phyloP scores from a whole-genome alignment of 2,113 vertebrate genomes.

The Struthio camelus region DNA sequence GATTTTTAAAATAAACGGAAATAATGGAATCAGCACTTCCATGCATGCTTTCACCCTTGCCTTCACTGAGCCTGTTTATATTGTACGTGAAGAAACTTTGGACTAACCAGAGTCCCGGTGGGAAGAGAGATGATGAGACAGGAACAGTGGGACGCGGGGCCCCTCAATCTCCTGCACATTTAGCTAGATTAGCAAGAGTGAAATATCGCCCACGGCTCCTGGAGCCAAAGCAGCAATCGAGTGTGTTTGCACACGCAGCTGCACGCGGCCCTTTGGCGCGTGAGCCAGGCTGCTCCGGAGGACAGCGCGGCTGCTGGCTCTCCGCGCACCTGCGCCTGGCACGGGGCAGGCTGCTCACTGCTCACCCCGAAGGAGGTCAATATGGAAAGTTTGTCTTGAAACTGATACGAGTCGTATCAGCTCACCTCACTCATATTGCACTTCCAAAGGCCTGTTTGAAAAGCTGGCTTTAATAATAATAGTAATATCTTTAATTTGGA shows the following conservation, averaged over 20 bases:
- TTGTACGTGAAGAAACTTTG: accelerated
- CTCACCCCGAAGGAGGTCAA: background rate
- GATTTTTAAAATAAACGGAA: background rate
- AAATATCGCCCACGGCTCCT: background rate
- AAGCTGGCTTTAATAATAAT: no score
- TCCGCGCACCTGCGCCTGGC: no score
- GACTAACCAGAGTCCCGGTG: background rate
- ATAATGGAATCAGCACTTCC: background rate
- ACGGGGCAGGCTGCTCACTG: accelerated
- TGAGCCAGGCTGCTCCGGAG: accelerated
- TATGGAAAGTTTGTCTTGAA: background rate
- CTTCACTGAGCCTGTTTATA: background rate
- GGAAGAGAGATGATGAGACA: background rate
- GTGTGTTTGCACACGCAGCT: background rate
- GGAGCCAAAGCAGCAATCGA: background rate
- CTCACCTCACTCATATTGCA: background rate
- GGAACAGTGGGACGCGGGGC: background rate
- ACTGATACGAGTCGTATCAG: background rate
- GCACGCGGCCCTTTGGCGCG: background rate
- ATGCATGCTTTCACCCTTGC: accelerated
- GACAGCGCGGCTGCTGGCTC: background rate
- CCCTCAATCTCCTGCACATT: background rate
- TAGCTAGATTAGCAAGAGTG: background rate
- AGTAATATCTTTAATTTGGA: background rate
- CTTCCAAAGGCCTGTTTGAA: background rate